Evolutionary conservation across 2,113 vertebrate genomes (phyloP).

Genomic region (Pipra filicauda): DNA sequence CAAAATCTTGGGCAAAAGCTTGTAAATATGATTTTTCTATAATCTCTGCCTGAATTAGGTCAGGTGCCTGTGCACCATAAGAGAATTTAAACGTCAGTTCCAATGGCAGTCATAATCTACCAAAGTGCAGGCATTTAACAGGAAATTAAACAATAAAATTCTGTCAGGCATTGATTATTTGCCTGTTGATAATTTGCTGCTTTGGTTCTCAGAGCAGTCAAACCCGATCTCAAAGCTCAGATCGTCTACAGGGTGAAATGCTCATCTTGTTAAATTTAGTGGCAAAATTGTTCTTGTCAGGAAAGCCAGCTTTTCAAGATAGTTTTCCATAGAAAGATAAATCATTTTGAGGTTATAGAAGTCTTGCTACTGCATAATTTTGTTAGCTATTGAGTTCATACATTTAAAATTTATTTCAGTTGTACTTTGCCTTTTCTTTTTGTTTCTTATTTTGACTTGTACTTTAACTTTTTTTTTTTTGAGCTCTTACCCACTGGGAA

Average conservation of each 20-base stretch:
- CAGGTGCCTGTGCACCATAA: not conserved
- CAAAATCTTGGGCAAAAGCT: constrained; percentile 2
- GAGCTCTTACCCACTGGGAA: not conserved
- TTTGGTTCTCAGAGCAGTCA: not conserved
- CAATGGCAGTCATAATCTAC: not conserved
- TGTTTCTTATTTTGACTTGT: not conserved
- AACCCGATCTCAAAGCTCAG: not conserved
- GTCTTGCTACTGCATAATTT: not conserved
- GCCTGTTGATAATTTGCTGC: not conserved
- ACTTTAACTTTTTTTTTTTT: not conserved
- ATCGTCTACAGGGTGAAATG: not conserved
- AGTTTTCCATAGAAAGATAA: not conserved
- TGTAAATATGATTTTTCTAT: constrained; percentile 49
- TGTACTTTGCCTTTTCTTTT: not conserved
- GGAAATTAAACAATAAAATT: not conserved
- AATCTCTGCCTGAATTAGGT: constrained; percentile 14
- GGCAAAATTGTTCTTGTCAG: not conserved
- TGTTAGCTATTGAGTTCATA: not conserved
- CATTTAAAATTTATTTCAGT: not conserved
- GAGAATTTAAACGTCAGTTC: constrained; percentile 36
- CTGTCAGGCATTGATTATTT: not conserved
- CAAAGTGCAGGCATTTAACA: not conserved
- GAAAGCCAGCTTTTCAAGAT: not conserved
- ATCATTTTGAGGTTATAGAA: not conserved
- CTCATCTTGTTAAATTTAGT: not conserved